Percentiles rank a stretch among this genome's conserved stretches.
Conservation (phyloP, 2,797 vertebrate genomes). For the Melanotaenia trifasciata region DNA sequence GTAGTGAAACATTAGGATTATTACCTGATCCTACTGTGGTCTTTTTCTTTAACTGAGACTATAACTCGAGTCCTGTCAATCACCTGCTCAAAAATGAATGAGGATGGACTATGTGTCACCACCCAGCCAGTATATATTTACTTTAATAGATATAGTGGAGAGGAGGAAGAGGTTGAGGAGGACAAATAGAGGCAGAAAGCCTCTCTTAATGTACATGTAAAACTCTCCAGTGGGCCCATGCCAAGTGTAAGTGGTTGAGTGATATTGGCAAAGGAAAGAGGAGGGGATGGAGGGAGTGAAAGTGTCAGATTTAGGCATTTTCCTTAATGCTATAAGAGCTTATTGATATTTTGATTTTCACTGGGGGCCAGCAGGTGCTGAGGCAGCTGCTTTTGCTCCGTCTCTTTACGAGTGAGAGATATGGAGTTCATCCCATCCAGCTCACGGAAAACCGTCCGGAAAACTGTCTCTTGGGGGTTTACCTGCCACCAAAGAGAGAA, state of each 20-base stretch:
- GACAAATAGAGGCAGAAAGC: constrained; percentile 72
- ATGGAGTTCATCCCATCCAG: constrained; percentile 66
- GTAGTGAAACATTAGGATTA: constrained; percentile 49
- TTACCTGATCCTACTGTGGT: constrained; percentile 13
- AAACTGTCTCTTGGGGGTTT: constrained; percentile 75
- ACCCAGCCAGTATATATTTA: constrained; percentile 67
- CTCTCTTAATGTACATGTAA: constrained; percentile 82
- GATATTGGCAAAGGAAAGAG: constrained; percentile 83
- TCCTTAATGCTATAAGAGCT: constrained; percentile 89
- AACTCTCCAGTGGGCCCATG: constrained; percentile 76
- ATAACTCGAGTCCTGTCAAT: constrained; percentile 75
- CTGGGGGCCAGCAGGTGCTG: constrained; percentile 79
- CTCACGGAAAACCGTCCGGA: constrained; percentile 57
- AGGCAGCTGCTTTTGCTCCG: constrained; percentile 76
- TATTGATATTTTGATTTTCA: constrained; percentile 89
- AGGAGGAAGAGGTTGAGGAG: constrained; percentile 62
- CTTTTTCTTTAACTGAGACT: constrained; percentile 47
- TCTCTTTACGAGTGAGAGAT: constrained; percentile 81
- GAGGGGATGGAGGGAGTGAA: constrained; percentile 67
- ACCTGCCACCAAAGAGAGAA: constrained; percentile 8
- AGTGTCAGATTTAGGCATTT: constrained; percentile 87
- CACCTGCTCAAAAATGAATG: constrained; percentile 79
- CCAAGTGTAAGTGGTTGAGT: constrained; percentile 87
- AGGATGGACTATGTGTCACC: constrained; percentile 76
- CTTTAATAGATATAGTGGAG: constrained; percentile 77